These are phyloP conservation scores for Lerista edwardsae DNA, from an alignment of 2,797 vertebrate species.

Conservation along the genomic window DNA sequence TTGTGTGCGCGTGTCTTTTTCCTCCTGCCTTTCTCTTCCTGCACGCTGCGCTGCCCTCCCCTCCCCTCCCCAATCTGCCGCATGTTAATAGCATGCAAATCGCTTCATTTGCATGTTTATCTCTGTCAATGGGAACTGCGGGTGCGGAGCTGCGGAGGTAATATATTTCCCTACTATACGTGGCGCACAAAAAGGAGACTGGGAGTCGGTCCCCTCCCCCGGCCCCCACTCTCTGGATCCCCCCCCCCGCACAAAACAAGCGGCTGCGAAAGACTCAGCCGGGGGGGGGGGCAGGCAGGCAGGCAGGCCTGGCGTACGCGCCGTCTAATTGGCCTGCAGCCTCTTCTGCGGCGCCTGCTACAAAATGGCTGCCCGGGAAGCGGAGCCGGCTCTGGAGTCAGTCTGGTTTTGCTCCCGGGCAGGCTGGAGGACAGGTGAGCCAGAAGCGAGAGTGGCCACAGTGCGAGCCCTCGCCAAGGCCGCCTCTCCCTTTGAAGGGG, in stretches of 20 bases:
- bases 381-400: not conserved
- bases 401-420: not conserved
- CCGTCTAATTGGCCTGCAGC: constrained; percentile 12
- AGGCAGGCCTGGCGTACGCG: not conserved
- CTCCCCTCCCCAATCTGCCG: constrained; percentile 13
- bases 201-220: not conserved
- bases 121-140: constrained; percentile 62
- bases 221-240: not conserved
- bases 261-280: not conserved
- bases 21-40: not conserved
- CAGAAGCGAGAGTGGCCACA: too few species aligned
- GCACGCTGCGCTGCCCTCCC: constrained; percentile 18
- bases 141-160: constrained; percentile 54
- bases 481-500: not conserved
- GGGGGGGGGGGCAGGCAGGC: not conserved
- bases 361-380: constrained; percentile 16
- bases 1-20: not conserved
- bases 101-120: constrained; percentile 53
- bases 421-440: not conserved
- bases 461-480: too few species aligned
- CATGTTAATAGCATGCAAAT: constrained; percentile 54
- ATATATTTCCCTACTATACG: constrained; percentile 58
- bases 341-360: not conserved
- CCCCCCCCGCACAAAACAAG: constrained; percentile 1
- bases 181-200: constrained; percentile 32